These are phyloP conservation scores for Andrena hattorfiana DNA, from an alignment of 2,888 invertebrate genomes.

Conservation along the genomic window DNA sequence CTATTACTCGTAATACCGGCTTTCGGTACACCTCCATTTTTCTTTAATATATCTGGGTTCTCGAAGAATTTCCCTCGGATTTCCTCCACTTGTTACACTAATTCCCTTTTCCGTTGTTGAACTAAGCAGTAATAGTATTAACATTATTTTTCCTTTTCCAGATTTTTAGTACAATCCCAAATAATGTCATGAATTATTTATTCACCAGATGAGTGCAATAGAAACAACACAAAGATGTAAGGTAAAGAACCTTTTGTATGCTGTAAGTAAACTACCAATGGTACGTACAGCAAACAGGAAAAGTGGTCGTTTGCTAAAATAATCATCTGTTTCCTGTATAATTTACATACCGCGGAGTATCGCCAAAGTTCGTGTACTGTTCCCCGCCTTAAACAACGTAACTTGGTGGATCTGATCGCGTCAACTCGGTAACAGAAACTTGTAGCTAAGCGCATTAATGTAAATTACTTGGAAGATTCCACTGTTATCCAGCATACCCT, in stretches of 20 bases:
- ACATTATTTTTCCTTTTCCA: neutral
- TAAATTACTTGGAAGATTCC: constrained; percentile 67
- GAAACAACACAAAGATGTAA: too few species aligned
- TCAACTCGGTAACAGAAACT: constrained; percentile 49
- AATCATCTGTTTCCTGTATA: neutral
- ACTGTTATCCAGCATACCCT: constrained; percentile 29
- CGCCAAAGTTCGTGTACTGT: constrained; percentile 29
- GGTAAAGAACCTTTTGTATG: too few species aligned
- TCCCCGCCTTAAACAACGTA: constrained; percentile 28
- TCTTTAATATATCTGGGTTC: constrained; percentile 13
- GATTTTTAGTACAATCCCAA: neutral
- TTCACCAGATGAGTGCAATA: neutral
- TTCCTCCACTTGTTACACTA: neutral
- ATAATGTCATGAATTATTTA: neutral
- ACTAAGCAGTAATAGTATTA: neutral
- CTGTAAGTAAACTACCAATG: neutral
- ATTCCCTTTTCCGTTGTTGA: neutral
- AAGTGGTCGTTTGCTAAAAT: neutral
- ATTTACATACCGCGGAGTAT: constrained; percentile 1
- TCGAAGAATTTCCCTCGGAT: constrained; percentile 19
- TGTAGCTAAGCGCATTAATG: constrained; percentile 66
- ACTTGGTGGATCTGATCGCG: constrained; percentile 53
- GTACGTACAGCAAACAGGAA: neutral
- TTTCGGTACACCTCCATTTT: constrained; percentile 12
- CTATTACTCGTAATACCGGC: constrained; percentile 20